Evolutionary conservation across 64 coral and sea anemone species (phyloP), one percentile per base, ranked within the genome.

Genomic region (Catalaphyllia jardinei): DNA sequence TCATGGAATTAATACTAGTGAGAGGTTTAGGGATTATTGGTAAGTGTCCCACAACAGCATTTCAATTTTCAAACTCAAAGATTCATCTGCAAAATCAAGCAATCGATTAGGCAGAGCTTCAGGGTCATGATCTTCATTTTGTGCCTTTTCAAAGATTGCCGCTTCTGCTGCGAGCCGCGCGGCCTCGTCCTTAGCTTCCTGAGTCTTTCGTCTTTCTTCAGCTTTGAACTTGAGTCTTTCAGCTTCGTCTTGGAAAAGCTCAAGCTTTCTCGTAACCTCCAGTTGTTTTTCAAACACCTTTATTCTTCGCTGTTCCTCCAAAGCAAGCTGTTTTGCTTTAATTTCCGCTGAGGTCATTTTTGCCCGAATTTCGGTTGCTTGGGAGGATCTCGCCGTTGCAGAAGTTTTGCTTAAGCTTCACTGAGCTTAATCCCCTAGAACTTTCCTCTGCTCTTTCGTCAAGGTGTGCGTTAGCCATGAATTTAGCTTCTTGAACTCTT

Each of bases 191-290:
- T 71, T 71, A 18, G 62, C 31, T 86, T 86, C 82, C 25, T 86
- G 31, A 49, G 46, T 71, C 31, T 86, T 86, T 72, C 61, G 46
- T 71, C 82, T 86, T 86, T 49, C 82, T 39, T 86, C 31, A 71
- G 80, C 80, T 7, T 31, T 25, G 25, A 71, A 50, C 49, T 54
- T 39, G 10, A 72, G 31, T 27, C 82, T 69, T 30, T 86, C 46
- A 69, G 82, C 82, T 49, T 67, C 67, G 9, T 71, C 29, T 39
- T 67, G 62, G 0, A 52, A 63, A 22, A 46, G 31, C 22, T 67
- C 18, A 71, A 55, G 31, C 42, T 86, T 67, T n/a, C 0, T 72
- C 24, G 71, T 52, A 25, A 25, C 31, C 5, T 86, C 62, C 82
- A 51, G 62, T 71, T 71, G 31, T 72, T 71, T 69, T 30, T 42